Base-by-base conservation (phyloP, 2,888 invertebrate genomes). In the Clistopyga incitator region DNA sequence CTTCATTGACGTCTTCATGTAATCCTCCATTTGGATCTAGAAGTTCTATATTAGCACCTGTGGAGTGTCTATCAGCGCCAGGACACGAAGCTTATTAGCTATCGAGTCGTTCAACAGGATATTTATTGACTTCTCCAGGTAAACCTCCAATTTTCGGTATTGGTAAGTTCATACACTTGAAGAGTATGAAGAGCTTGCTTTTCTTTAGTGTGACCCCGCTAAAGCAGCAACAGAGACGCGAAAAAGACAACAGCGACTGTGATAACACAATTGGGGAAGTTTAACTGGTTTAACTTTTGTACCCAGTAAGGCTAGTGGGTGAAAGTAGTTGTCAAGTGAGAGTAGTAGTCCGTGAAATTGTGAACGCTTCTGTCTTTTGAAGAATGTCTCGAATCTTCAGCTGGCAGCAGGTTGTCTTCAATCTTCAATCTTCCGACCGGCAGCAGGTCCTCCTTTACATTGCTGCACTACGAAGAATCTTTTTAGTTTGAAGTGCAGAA, bases 301-400 rank as follows among this genome's bases (percentile, higher is more conserved):
- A 70, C 6, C 18, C 23, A 47, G 45, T 59, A 38, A 70, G 61
- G n/a, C 15, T 29, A 42, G 4, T 23, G 34, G 0, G 15, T n/a
- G 34, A 20, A 34, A 45, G 20, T 50, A 50, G 68, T 61, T 61
- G 61, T 47, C 13, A 38, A 78, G 56, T 38, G 25, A 18, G 56
- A 78, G 20, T 34, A 29, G 15, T 61, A 4, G 47, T n/a, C 23
- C 47, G 20, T n/a, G n/a, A n/a, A n/a, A n/a, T n/a, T n/a, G n/a
- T n/a, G n/a, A n/a, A n/a, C n/a, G n/a, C n/a, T n/a, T n/a, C n/a
- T n/a, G n/a, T n/a, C n/a, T n/a, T n/a, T n/a, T n/a, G n/a, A n/a
- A n/a, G n/a, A n/a, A n/a, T n/a, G n/a, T n/a, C n/a, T n/a, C n/a
- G n/a, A n/a, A n/a, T n/a, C n/a, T n/a, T n/a, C n/a, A n/a, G n/a